phyloP scores from a whole-genome alignment of 2,888 invertebrate genomes.

The Synergus umbraculus region DNA sequence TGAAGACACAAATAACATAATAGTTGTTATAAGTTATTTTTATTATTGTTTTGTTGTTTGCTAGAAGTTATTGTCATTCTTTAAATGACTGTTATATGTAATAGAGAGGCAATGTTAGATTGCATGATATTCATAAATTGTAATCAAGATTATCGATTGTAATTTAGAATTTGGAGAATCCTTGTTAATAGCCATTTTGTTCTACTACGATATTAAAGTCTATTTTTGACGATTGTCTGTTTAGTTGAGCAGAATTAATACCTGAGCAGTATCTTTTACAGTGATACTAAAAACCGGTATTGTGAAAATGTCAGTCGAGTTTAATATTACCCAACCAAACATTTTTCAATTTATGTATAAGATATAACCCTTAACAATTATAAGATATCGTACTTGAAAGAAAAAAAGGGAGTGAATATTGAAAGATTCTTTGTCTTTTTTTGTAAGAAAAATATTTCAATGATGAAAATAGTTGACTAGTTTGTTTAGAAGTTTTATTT shows the following conservation, averaged over 20 bases:
- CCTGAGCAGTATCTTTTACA: constrained; percentile 23
- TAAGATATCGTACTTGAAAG: constrained; percentile 27
- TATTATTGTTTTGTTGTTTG: neutral
- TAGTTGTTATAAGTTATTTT: neutral
- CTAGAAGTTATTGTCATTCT: neutral
- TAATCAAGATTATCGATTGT: neutral
- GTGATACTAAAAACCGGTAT: neutral
- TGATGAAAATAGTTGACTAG: constrained; percentile 50
- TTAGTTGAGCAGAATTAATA: neutral
- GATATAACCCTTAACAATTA: constrained; percentile 21
- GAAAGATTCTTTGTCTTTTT: constrained; percentile 48
- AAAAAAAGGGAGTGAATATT: constrained; percentile 43
- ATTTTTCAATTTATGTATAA: constrained; percentile 3
- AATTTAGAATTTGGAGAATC: neutral
- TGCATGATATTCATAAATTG: neutral
- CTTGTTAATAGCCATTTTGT: neutral
- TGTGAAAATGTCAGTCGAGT: neutral
- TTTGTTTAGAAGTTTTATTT: constrained; percentile 56
- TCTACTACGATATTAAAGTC: neutral
- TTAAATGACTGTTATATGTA: neutral
- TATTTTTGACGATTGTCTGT: neutral
- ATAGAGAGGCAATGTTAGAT: too few species aligned
- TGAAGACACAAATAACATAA: neutral
- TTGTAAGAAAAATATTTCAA: constrained; percentile 52
- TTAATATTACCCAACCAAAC: constrained; percentile 19